Evolutionary conservation across 2,888 invertebrate species (phyloP).

Genomic region (Eledona agricola): DNA sequence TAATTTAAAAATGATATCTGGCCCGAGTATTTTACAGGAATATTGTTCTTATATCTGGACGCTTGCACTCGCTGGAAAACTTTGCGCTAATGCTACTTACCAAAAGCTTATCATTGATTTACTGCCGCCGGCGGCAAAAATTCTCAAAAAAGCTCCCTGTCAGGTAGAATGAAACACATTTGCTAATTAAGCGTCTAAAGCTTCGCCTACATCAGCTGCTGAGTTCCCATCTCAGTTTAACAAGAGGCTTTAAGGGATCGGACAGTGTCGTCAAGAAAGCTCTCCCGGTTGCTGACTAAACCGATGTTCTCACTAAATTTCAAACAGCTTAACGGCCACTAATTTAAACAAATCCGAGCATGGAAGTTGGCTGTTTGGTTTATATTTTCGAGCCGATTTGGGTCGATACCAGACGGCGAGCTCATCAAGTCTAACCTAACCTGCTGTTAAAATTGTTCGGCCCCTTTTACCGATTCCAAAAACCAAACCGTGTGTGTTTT

Average conservation of each 20-base stretch:
- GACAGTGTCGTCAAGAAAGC: conserved; percentile 10
- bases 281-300: no score
- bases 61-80: conserved; percentile 13
- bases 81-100: conserved; percentile 23
- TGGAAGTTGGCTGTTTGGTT: no score
- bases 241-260: conserved; percentile 14
- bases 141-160: conserved; percentile 5
- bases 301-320: no score
- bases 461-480: no score
- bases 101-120: conserved; percentile 32
- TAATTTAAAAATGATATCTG: conserved; percentile 39
- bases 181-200: conserved; percentile 12
- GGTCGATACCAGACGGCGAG: no score
- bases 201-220: conserved; percentile 15
- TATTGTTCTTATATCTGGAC: conserved; percentile 28
- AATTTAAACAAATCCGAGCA: no score
- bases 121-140: conserved; percentile 5
- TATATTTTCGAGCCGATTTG: no score
- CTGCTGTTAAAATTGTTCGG: no score
- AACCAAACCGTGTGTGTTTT: no score
- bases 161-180: conserved; percentile 12
- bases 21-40: conserved; percentile 28
- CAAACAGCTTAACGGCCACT: no score
- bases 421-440: no score
- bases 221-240: conserved; percentile 13